These are phyloP conservation scores for Philonicus albiceps DNA, from an alignment of 2,888 invertebrate genomes.

Conservation along the genomic window DNA sequence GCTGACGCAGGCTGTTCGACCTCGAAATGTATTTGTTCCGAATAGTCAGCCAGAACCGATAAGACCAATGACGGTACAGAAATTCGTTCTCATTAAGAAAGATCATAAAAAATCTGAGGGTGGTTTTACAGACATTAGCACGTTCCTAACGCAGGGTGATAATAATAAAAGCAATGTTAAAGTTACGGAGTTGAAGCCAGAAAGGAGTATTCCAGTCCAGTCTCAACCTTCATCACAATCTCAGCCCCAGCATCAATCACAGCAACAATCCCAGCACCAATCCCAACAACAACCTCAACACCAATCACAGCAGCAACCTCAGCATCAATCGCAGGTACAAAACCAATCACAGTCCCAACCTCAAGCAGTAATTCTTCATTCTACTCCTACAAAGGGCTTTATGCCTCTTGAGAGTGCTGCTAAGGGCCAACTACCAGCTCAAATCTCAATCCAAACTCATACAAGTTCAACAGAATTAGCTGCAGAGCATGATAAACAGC, in stretches of 20 bases:
- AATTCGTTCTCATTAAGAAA: conserved; percentile 8
- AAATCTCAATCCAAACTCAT: conserved; percentile 62
- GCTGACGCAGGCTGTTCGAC: neutral
- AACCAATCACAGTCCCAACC: neutral
- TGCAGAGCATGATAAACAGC: conserved; percentile 61
- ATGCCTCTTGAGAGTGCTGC: conserved; percentile 59
- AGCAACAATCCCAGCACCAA: no score
- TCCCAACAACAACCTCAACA: no score
- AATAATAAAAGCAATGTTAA: conserved; percentile 51
- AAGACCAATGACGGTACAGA: conserved; percentile 50
- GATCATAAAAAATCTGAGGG: conserved; percentile 53
- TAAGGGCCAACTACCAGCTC: conserved; percentile 59
- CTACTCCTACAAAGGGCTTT: conserved; percentile 57
- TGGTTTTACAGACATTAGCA: conserved; percentile 53
- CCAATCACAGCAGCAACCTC: neutral
- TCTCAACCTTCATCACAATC: conserved; percentile 51
- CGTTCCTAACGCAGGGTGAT: conserved; percentile 51
- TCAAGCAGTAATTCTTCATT: neutral
- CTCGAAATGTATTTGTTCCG: neutral
- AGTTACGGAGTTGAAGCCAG: conserved; percentile 44
- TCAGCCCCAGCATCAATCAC: neutral
- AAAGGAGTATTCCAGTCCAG: conserved; percentile 25
- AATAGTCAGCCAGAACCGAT: conserved; percentile 39
- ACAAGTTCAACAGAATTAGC: conserved; percentile 58
- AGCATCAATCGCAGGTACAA: no score